Evolutionary conservation across 1,140 invertebrate genomes (phyloP).

Genomic region (Euglossa dilemma): DNA sequence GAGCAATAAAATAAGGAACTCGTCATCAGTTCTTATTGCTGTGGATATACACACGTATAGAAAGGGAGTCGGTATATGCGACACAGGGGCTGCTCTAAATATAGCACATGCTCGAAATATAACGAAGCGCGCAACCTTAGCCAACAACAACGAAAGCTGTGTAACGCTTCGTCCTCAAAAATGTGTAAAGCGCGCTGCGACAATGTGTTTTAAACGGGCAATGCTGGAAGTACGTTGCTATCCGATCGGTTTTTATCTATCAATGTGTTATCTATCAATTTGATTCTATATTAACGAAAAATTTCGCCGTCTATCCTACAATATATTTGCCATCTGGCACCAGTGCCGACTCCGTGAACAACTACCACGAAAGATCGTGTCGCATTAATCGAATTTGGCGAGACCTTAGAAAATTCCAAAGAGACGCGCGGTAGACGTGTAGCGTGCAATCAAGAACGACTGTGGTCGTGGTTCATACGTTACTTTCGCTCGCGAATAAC

Average conservation of each 20-base stretch:
- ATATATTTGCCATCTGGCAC: not conserved
- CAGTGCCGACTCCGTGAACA: not conserved
- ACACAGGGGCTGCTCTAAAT: conserved; percentile 74
- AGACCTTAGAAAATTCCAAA: conserved; percentile 72
- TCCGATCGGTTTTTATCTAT: not conserved
- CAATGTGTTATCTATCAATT: not conserved
- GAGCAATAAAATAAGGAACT: conserved; percentile 7
- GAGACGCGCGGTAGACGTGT: conserved; percentile 6
- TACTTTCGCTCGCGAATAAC: not conserved
- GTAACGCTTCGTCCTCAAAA: conserved; percentile 44
- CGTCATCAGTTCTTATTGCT: not conserved
- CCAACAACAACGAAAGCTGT: conserved; percentile 32
- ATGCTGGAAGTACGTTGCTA: conserved; percentile 21
- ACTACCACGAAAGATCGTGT: conserved; percentile 35
- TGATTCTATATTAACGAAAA: not conserved
- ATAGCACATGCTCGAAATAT: conserved; percentile 80
- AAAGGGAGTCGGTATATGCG: conserved; percentile 24
- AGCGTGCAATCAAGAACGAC: not conserved
- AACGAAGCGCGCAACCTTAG: conserved; percentile 72
- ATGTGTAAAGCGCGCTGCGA: conserved; percentile 33
- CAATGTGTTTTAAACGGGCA: not conserved
- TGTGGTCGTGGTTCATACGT: not conserved
- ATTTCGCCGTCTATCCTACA: not conserved
- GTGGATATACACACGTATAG: not conserved
- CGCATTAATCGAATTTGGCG: conserved; percentile 73